phyloP scores from a whole-genome alignment of 2,113 vertebrate species.

The Hemiprocne comata region DNA sequence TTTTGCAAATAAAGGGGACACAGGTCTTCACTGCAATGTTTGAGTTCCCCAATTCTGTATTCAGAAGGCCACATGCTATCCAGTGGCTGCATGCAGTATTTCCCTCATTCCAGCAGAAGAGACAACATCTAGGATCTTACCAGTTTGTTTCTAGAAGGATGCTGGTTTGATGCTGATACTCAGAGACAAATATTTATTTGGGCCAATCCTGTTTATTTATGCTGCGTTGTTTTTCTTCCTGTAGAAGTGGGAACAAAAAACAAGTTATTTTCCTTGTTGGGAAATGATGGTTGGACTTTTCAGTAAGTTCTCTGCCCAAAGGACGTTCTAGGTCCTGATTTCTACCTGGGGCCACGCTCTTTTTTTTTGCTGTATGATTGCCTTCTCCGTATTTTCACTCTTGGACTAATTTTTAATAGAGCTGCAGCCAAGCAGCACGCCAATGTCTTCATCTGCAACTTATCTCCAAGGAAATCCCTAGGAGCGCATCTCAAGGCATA shows the following conservation, averaged over 20 bases:
- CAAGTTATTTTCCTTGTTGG: slow-evolving; percentile 5
- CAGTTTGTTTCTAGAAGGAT: background rate
- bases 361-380: background rate
- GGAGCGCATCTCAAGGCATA: background rate
- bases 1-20: background rate
- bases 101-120: background rate
- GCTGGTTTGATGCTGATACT: background rate
- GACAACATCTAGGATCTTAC: background rate
- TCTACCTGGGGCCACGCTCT: background rate
- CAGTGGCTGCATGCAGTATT: background rate
- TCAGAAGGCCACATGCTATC: background rate
- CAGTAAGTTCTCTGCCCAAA: background rate
- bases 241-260: slow-evolving; percentile 25
- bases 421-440: background rate
- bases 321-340: background rate
- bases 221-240: slow-evolving; percentile 26
- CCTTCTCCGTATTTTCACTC: background rate
- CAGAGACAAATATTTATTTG: slow-evolving; percentile 41
- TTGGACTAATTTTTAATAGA: background rate
- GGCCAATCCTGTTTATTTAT: slow-evolving; percentile 22
- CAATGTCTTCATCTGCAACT: background rate
- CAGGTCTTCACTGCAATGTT: background rate
- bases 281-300: background rate
- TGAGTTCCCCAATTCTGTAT: background rate
- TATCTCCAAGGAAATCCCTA: background rate